Percentiles rank a stretch among this genome's conserved stretches.
Evolutionary conservation across 1,140 invertebrate genomes (phyloP).

Genomic region (Asobara japonica): DNA sequence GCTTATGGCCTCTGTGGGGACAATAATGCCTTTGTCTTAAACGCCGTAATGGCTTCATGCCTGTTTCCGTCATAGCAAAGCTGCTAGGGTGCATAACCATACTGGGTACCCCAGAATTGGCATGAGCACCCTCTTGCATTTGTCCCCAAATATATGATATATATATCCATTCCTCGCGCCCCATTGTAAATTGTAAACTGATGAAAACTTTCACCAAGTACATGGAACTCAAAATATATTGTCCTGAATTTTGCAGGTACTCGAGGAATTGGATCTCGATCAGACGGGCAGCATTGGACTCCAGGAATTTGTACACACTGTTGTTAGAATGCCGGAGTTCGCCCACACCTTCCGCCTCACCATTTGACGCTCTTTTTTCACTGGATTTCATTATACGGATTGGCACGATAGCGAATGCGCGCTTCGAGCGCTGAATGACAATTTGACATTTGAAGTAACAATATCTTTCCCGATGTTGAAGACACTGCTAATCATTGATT

Average conservation of each 20-base stretch:
- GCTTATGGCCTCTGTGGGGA: constrained; percentile 27
- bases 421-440: too few relatives aligned
- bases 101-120: background rate
- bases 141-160: background rate
- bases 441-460: too few relatives aligned
- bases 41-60: constrained; percentile 35
- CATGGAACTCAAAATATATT: constrained; percentile 16
- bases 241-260: constrained; percentile 63
- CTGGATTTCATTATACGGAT: constrained; percentile 1
- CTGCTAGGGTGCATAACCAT: background rate
- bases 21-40: constrained; percentile 47
- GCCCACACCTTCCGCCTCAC: constrained; percentile 68
- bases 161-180: constrained; percentile 9
- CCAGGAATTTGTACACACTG: constrained; percentile 69
- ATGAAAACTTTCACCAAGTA: background rate
- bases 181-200: constrained; percentile 9
- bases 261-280: constrained; percentile 70
- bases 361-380: too few relatives aligned
- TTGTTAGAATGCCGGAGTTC: constrained; percentile 71
- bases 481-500: too few relatives aligned
- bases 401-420: too few relatives aligned
- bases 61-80: constrained; percentile 13
- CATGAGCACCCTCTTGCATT: background rate
- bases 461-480: too few relatives aligned
- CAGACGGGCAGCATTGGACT: constrained; percentile 64